Base-by-base conservation (phyloP, 2,888 invertebrate species). In the Allacma fusca region DNA sequence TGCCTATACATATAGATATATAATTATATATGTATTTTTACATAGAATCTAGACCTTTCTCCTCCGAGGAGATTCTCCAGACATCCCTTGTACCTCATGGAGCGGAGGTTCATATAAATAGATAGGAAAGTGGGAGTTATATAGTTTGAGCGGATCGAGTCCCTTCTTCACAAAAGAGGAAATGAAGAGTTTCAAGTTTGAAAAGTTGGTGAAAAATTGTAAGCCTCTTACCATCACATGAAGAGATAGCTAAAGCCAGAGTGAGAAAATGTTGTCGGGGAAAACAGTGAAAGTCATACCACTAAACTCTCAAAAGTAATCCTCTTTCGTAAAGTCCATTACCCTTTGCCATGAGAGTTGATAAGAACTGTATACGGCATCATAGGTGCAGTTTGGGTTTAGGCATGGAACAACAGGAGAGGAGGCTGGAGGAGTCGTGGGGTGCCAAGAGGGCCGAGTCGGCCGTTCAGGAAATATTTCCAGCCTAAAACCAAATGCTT, bases 271-370 rank as follows among this genome's bases (percentile, higher is more conserved):
- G 68, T 68, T 68, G 68, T 68, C 21, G 40, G 28, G 1, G 13
- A 19, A 19, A 16, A 21, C n/a, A 24, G 68, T 44, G 50, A 70
- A 70, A 44, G 44, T 70, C 50, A 70, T 44, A 50, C 70, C 50
- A 40, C 43, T 70, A 24, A 70, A 70, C 24, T 50, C 26, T 24
- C 23, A 24, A 26, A 50, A 5, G 44, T 70, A 70, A 70, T 70
- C 24, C 70, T 70, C 44, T 70, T 70, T 70, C 19, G 23, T 68
- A 68, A 68, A 68, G 68, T 68, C 68, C 68, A 68, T 68, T 68
- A 68, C 68, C 68, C 68, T 40, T 28, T 26, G 68, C 40, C 34
- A 12, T 19, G 19, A 40, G n/a, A 34, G n/a, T 50, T 16, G 50
- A 50, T 50, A 50, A 50, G 50, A n/a, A n/a, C 50, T 50, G 19